A percentile compares a stretch with the other conserved stretches of the same genome.
These are phyloP conservation scores for Corvus cornix DNA, from an alignment of 2,113 vertebrate species.

Conservation along the genomic window DNA sequence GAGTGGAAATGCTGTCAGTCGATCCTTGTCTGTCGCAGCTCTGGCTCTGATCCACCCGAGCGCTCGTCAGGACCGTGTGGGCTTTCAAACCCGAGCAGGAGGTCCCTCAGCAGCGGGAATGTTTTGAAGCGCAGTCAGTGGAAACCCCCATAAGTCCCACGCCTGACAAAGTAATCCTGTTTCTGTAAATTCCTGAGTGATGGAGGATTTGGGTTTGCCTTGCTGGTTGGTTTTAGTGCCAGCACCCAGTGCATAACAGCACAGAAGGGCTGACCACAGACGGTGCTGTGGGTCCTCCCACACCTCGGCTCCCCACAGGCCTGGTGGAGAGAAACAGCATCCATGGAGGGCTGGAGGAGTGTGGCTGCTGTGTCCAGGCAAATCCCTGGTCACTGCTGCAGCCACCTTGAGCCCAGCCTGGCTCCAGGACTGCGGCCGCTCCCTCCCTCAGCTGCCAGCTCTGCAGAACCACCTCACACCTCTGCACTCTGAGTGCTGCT, in stretches of 20 bases:
- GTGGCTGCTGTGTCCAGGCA: not conserved
- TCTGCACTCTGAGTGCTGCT: rapidly evolving
- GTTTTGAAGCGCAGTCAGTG: not conserved
- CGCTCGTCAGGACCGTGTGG: rapidly evolving
- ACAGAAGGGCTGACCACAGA: not conserved
- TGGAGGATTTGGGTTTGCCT: not conserved
- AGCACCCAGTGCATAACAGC: rapidly evolving
- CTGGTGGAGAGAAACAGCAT: not conserved
- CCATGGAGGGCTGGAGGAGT: not conserved
- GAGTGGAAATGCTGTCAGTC: not conserved
- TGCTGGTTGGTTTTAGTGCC: not conserved
- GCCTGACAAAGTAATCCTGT: not conserved
- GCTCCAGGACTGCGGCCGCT: rapidly evolving
- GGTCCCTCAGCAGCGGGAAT: not conserved
- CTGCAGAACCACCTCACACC: rapidly evolving
- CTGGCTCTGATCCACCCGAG: not conserved
- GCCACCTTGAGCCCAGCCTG: not conserved
- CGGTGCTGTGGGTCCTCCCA: not conserved
- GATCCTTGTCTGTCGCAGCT: not conserved
- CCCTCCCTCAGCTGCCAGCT: not conserved
- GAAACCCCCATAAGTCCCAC: not conserved
- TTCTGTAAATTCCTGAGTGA: not conserved
- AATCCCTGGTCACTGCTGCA: not conserved
- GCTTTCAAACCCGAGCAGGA: not conserved
- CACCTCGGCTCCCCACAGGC: not conserved